These are phyloP conservation scores for Suricata suricatta DNA, from an alignment of 2,113 vertebrate genomes.

Conservation along the genomic window DNA sequence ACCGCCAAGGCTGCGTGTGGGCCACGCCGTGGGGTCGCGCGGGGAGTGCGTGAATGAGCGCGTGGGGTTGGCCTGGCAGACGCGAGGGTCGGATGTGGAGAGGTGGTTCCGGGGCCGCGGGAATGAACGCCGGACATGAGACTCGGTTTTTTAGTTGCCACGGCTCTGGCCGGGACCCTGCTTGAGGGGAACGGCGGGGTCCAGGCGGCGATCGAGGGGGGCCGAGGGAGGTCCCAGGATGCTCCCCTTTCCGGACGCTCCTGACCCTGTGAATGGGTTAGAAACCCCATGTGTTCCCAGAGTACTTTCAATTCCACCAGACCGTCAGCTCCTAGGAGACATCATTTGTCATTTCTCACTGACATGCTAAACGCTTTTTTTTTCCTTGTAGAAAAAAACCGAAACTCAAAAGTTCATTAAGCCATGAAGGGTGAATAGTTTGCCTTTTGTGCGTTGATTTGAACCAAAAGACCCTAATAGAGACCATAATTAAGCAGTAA, in stretches of 20 bases:
- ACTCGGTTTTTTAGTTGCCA: not conserved
- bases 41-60: not conserved
- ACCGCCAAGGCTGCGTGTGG: not conserved
- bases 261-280: no score
- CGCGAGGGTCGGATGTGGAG: not conserved
- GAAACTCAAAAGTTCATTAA: not conserved
- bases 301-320: not conserved
- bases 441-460: not conserved
- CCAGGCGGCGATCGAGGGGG: no score
- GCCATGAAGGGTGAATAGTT: not conserved
- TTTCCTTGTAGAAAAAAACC: not conserved
- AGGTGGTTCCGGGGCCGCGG: rapidly evolving
- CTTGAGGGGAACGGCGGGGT: not conserved
- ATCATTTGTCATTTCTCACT: not conserved
- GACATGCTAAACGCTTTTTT: not conserved
- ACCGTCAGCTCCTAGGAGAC: rapidly evolving
- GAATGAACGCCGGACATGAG: not conserved
- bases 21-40: not conserved
- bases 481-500: not conserved
- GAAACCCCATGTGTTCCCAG: not conserved
- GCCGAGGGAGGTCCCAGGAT: no score
- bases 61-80: not conserved
- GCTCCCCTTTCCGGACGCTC: not conserved
- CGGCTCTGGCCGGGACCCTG: not conserved
- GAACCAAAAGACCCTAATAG: not conserved